Evolutionary conservation across 2,797 vertebrate genomes (phyloP).

Genomic region (Jordanella pulchra): DNA sequence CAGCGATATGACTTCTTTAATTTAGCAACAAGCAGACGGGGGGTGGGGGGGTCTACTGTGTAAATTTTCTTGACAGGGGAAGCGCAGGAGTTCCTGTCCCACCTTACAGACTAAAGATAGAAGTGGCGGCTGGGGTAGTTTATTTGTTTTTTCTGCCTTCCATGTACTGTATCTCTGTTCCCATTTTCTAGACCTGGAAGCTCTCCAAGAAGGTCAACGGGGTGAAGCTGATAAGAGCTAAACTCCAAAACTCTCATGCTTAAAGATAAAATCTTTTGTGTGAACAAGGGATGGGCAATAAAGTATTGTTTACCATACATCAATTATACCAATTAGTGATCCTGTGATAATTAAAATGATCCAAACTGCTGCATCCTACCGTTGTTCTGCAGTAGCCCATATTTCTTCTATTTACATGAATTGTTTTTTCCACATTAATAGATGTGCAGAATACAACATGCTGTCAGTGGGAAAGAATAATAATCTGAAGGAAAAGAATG

Average conservation of each 20-base stretch:
- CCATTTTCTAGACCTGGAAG: conserved; percentile 24
- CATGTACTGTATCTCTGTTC: conserved; percentile 14
- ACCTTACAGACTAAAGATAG: conserved; percentile 37
- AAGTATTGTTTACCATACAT: not conserved
- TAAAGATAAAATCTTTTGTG: conserved; percentile 31
- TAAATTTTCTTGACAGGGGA: conserved; percentile 47
- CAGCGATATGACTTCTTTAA: conserved; percentile 32
- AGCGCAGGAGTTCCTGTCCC: conserved; percentile 42
- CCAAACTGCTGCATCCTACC: not conserved
- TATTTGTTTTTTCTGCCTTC: conserved; percentile 30
- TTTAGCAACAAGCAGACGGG: conserved; percentile 34
- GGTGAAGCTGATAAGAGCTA: conserved; percentile 28
- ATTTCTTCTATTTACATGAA: not conserved
- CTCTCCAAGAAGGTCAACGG: conserved; percentile 7
- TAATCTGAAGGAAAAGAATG: too few relatives aligned
- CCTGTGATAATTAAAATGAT: not conserved
- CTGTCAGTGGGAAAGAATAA: not conserved
- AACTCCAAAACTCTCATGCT: conserved; percentile 25
- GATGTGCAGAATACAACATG: not conserved
- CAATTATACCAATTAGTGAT: not conserved
- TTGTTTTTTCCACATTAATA: not conserved
- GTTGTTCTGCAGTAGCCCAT: not conserved
- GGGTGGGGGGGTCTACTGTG: conserved; percentile 22
- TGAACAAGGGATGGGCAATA: conserved; percentile 9
- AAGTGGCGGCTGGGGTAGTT: conserved; percentile 33